Evolutionary conservation across 2,113 vertebrate genomes (phyloP).

Genomic region (Aleadryas rufinucha): DNA sequence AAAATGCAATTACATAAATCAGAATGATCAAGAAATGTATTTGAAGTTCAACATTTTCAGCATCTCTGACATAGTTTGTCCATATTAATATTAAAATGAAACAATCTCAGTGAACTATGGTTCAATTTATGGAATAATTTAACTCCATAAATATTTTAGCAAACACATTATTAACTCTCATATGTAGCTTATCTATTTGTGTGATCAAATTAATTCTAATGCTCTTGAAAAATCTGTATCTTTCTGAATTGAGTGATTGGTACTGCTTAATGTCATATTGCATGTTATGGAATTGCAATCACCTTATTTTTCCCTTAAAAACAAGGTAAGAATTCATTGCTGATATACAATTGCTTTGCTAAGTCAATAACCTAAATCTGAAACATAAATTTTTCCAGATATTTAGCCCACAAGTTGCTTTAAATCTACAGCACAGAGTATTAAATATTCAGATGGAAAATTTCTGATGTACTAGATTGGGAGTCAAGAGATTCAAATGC

Average conservation of each 20-base stretch:
- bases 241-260: not conserved
- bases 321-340: not conserved
- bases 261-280: not conserved
- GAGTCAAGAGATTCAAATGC: not conserved
- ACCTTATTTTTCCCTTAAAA: not conserved
- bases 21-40: not conserved
- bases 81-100: constrained; percentile 35
- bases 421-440: not conserved
- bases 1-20: not conserved
- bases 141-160: constrained; percentile 38
- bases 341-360: not conserved
- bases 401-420: not conserved
- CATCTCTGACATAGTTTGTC: not conserved
- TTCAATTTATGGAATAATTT: constrained; percentile 39
- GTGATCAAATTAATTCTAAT: not conserved
- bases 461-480: not conserved
- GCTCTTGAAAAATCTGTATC: not conserved
- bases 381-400: not conserved
- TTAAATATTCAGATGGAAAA: not conserved
- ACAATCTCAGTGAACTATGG: not conserved
- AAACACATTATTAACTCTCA: not conserved
- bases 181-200: not conserved
- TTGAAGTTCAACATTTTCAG: constrained; percentile 23
- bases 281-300: not conserved
- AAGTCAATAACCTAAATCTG: not conserved